Evolutionary conservation across 2,113 vertebrate genomes (phyloP).

Genomic region (Myotis brandtii): DNA sequence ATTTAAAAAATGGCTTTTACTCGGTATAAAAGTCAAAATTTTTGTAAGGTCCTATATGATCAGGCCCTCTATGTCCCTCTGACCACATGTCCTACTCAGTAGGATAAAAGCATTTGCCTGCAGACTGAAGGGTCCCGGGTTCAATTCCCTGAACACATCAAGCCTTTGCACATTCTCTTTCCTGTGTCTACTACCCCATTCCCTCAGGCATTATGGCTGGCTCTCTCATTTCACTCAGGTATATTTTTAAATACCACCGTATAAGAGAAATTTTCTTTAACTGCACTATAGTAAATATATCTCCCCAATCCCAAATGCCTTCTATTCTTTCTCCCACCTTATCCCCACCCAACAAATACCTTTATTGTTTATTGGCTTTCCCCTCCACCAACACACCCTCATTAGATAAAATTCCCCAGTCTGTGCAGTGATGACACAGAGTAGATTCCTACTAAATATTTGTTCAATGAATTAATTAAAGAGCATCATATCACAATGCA

Average conservation of each 20-base stretch:
- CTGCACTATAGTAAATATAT: background rate
- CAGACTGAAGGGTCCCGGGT: too few species aligned
- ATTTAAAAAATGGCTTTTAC: background rate
- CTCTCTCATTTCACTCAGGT: background rate
- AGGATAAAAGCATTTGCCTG: too few species aligned
- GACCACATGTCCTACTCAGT: background rate
- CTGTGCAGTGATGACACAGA: background rate
- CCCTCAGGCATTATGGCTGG: background rate
- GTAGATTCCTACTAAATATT: background rate
- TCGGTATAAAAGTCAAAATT: constrained; percentile 33
- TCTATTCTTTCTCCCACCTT: background rate
- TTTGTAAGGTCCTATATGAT: background rate
- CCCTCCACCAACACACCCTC: background rate
- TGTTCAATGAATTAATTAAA: constrained; percentile 14
- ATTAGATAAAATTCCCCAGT: constrained; percentile 14
- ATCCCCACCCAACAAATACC: background rate
- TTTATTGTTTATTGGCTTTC: background rate
- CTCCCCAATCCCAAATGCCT: background rate
- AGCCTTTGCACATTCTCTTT: background rate
- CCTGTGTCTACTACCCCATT: background rate
- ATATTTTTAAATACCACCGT: constrained; percentile 7
- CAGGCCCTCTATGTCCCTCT: background rate
- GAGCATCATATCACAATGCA: background rate
- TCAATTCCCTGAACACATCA: background rate
- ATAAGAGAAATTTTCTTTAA: constrained; percentile 8